These are phyloP conservation scores for Aplysia californica DNA, from an alignment of 1,140 invertebrate genomes.

Conservation along the genomic window DNA sequence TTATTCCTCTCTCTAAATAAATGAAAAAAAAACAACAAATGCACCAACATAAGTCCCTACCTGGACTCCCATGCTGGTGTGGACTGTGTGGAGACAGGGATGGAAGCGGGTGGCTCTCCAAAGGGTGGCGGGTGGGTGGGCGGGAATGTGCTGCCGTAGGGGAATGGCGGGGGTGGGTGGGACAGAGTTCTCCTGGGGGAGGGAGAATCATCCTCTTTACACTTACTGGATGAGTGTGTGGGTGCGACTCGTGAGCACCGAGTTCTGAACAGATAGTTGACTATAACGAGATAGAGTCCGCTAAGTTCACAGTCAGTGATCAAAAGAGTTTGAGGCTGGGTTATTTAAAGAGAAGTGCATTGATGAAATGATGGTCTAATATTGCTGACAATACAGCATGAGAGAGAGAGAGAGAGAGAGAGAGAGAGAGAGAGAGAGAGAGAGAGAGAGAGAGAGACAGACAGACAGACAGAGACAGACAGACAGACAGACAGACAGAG, in stretches of 20 bases:
- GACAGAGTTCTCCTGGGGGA: not conserved
- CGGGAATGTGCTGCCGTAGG: not conserved
- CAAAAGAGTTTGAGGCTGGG: no score
- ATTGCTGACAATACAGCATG: no score
- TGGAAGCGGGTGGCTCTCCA: not conserved
- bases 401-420: no score
- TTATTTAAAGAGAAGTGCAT: no score
- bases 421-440: no score
- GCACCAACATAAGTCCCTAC: not conserved
- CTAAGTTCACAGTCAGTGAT: not conserved
- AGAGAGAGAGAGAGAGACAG: no score
- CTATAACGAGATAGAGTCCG: not conserved
- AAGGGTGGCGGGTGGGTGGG: not conserved
- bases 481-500: no score
- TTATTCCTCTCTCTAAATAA: not conserved
- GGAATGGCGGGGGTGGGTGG: not conserved
- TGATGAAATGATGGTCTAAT: no score
- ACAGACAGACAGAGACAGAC: no score
- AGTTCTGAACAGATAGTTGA: not conserved
- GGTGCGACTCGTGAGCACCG: not conserved
- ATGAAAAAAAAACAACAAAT: not conserved
- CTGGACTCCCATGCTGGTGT: slow-evolving; percentile 7
- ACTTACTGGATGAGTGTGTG: not conserved
- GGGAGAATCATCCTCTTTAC: not conserved
- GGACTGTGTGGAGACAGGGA: slow-evolving; percentile 1